Base-by-base conservation (phyloP, 2,113 vertebrate genomes). In the Chamaetylas fuelleborni region DNA sequence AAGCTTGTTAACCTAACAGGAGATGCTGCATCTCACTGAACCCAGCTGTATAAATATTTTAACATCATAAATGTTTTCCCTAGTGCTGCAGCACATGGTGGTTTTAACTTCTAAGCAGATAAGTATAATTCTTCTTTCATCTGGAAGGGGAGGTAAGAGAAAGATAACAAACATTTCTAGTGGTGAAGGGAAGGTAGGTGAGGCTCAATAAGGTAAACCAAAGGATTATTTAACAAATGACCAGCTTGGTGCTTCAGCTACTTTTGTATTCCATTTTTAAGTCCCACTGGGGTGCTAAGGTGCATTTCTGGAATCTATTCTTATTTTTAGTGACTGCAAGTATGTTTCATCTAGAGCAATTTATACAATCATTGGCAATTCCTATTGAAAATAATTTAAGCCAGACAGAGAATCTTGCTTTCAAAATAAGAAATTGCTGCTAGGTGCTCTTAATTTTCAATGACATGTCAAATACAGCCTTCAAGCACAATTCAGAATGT, bases 41-140 rank as follows among this genome's bases (percentile, higher is more conserved):
- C 88, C 36, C 88, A 95, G 72, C 58, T 91, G 54, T 90, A 95
- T 94, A 96, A 97, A 97, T 97, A 96, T 95, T 96, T 96, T 93
- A 97, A 79, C 47, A 88, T 53, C 67, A 66, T 86, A 82, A 81
- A 67, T 93, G 48, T 70, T 93, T 93, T 94, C 67, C 71, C 71
- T 81, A 62, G 81, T 92, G 90, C 61, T 90, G 84, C 57, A 77
- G 70, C 65, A 92, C 79, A 78, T 2, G 5, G 60, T 50, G 20
- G 53, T 77, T 94, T 93, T 78, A 76, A 50, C 67, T 83, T 93
- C 93, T 81, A 86, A 91, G 61, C 48, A 91, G 43, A 53, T 40
- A 85, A 43, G 9, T 81, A 88, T 73, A 88, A 78, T 82, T 87
- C 51, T 33, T 67, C 76, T 86, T 90, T 95, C 23, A 43, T 28